These are phyloP conservation scores for Nomada flava DNA, from an alignment of 2,888 invertebrate species.

Conservation along the genomic window DNA sequence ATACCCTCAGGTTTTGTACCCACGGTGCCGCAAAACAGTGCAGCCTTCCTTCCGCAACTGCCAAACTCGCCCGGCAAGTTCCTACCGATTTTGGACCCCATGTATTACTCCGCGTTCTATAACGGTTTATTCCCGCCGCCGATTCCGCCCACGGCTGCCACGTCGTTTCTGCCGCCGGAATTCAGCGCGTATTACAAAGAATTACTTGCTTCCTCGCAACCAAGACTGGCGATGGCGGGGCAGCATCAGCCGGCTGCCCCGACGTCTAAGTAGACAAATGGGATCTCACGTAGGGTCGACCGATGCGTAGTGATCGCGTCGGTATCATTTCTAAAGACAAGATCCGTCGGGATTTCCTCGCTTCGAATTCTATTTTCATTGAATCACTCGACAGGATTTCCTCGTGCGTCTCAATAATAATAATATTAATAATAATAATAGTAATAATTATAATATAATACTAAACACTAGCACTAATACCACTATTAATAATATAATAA, in stretches of 20 bases:
- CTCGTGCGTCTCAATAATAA: slow-evolving; percentile 31
- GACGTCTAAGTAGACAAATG: slow-evolving; percentile 82
- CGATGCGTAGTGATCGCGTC: slow-evolving; percentile 28
- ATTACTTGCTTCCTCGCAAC: slow-evolving; percentile 84
- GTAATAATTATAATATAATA: background rate
- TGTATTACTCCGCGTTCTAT: slow-evolving; percentile 85
- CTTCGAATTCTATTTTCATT: slow-evolving; percentile 37
- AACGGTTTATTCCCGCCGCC: slow-evolving; percentile 83
- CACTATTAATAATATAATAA: background rate
- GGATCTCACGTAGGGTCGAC: slow-evolving; percentile 67
- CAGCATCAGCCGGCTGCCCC: slow-evolving; percentile 80
- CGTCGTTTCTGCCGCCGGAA: slow-evolving; percentile 83
- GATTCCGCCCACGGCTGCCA: slow-evolving; percentile 75
- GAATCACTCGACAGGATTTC: slow-evolving; percentile 13
- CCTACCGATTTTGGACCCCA: slow-evolving; percentile 84
- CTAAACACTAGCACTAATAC: background rate
- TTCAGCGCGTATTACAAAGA: slow-evolving; percentile 86
- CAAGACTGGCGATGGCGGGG: slow-evolving; percentile 82
- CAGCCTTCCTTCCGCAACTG: slow-evolving; percentile 81
- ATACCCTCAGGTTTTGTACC: slow-evolving; percentile 78
- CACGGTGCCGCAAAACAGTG: slow-evolving; percentile 74
- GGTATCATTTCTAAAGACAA: slow-evolving; percentile 40
- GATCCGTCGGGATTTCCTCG: slow-evolving; percentile 50
- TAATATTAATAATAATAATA: background rate
- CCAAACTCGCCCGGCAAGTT: slow-evolving; percentile 82